Conservation (phyloP, 2,113 vertebrate genomes). For the Ceuthmochares aereus region DNA sequence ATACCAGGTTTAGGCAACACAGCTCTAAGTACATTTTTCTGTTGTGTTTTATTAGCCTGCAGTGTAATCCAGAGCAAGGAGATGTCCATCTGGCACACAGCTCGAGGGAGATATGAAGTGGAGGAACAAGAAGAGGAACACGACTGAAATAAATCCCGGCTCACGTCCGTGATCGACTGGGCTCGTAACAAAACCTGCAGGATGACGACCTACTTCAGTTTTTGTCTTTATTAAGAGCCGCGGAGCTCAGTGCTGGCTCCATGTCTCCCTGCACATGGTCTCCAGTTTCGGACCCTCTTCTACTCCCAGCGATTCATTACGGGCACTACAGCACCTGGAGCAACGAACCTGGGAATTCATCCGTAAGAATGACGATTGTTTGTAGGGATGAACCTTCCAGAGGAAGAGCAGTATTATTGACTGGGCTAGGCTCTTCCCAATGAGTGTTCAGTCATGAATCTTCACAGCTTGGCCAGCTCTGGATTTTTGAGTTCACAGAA, state of each 20-base stretch:
- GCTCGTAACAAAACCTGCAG: not conserved
- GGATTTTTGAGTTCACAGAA: too few species aligned
- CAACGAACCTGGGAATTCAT: too few species aligned
- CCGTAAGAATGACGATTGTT: too few species aligned
- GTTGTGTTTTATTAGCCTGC: not conserved
- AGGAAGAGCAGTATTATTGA: too few species aligned
- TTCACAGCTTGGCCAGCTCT: too few species aligned
- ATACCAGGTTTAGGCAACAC: not conserved
- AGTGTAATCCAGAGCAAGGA: not conserved
- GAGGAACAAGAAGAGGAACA: not conserved
- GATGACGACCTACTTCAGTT: not conserved
- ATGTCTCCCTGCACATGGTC: not conserved
- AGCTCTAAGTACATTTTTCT: not conserved
- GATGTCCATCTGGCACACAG: not conserved
- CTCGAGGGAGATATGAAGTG: accelerated
- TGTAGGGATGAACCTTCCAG: too few species aligned
- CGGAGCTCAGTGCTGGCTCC: not conserved
- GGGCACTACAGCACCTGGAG: too few species aligned
- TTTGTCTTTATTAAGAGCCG: not conserved
- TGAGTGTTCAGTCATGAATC: too few species aligned
- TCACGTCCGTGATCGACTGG: accelerated
- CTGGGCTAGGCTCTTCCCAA: too few species aligned
- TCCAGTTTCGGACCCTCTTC: too few species aligned
- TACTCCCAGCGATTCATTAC: too few species aligned
- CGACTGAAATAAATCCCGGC: not conserved